Conservation (phyloP, 1,140 invertebrate genomes). For the Platyscapa corneri region DNA sequence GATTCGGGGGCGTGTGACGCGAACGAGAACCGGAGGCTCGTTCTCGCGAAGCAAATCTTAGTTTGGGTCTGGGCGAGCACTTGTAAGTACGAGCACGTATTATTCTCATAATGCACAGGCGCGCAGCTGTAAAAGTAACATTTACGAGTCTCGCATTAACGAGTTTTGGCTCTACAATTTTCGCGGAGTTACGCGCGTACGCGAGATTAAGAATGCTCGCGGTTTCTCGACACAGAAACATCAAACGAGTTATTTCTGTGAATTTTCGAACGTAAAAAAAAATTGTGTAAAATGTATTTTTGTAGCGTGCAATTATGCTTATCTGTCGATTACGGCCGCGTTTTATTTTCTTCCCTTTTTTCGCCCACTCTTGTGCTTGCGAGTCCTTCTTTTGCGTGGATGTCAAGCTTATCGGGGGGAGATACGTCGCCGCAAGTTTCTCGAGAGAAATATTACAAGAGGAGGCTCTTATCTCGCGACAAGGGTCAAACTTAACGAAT, state of each 20-base stretch:
- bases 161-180: slow-evolving; percentile 44
- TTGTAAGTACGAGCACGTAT: slow-evolving; percentile 1
- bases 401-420: neutral
- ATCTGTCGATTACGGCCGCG: slow-evolving; percentile 53
- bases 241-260: slow-evolving; percentile 44
- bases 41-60: neutral
- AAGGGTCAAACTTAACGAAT: slow-evolving; percentile 44
- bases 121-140: slow-evolving; percentile 38
- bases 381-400: neutral
- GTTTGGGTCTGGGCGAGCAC: neutral
- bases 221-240: slow-evolving; percentile 24
- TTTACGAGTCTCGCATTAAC: slow-evolving; percentile 50
- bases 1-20: neutral
- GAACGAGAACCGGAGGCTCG: neutral
- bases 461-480: slow-evolving; percentile 22
- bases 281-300: slow-evolving; percentile 54
- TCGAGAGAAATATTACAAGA: slow-evolving; percentile 50
- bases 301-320: slow-evolving; percentile 56
- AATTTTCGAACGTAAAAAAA: slow-evolving; percentile 52
- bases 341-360: slow-evolving; percentile 37
- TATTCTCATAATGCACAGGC: slow-evolving; percentile 18
- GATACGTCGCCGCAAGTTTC: slow-evolving; percentile 52
- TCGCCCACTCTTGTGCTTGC: slow-evolving; percentile 32
- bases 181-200: slow-evolving; percentile 31
- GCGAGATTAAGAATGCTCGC: slow-evolving; percentile 37